A percentile compares a stretch with the other conserved stretches of the same genome.
These are phyloP conservation scores for Pseudochromis fuscus DNA, from an alignment of 2,797 vertebrate genomes.

Conservation along the genomic window DNA sequence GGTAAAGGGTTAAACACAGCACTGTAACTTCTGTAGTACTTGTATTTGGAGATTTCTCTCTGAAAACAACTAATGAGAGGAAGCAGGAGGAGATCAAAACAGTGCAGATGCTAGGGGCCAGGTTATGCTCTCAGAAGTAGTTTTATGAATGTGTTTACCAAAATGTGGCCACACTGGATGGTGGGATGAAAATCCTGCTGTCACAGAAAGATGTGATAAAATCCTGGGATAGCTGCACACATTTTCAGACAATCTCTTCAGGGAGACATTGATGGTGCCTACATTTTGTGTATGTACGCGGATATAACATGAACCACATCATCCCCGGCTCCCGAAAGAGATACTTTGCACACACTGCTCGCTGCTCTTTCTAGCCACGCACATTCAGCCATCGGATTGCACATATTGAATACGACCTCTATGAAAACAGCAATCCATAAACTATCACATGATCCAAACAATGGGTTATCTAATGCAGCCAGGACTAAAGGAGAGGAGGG, in stretches of 20 bases:
- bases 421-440: conserved; percentile 55
- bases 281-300: not conserved
- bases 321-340: not conserved
- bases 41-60: not conserved
- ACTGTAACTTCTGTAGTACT: too few relatives aligned
- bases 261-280: not conserved
- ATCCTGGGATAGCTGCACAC: not conserved
- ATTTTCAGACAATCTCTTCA: not conserved
- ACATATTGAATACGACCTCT: conserved; percentile 38
- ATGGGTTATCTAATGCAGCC: conserved; percentile 23
- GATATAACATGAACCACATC: conserved; percentile 18
- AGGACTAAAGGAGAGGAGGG: conserved; percentile 10
- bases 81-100: not conserved
- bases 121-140: not conserved
- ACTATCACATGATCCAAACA: conserved; percentile 54
- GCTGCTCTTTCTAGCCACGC: not conserved
- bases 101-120: not conserved
- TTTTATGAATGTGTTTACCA: not conserved
- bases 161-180: too few relatives aligned
- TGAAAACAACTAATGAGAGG: not conserved
- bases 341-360: conserved; percentile 3
- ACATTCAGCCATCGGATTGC: conserved; percentile 22
- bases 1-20: too few relatives aligned
- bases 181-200: too few relatives aligned
- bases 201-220: too few relatives aligned